A percentile compares a stretch with the other conserved stretches of the same genome.
These are phyloP conservation scores for Ligdia adustata DNA, from an alignment of 2,888 invertebrate genomes.

Conservation along the genomic window DNA sequence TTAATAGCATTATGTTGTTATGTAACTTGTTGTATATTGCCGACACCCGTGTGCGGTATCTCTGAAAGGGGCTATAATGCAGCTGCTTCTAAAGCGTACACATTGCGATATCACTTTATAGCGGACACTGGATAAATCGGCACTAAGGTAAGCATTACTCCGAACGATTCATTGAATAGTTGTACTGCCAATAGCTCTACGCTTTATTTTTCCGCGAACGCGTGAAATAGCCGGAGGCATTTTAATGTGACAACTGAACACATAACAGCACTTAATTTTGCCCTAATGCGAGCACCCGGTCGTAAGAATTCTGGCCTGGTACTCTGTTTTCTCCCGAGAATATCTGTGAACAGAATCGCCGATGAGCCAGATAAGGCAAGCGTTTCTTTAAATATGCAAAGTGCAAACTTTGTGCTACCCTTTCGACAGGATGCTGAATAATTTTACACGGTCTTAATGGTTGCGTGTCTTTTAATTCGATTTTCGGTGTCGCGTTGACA, in stretches of 20 bases:
- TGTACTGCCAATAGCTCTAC: slow-evolving; percentile 61
- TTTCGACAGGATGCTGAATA: slow-evolving; percentile 78
- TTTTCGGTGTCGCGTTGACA: slow-evolving; percentile 61
- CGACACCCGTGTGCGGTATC: slow-evolving; percentile 10
- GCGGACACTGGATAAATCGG: slow-evolving; percentile 51
- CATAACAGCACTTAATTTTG: slow-evolving; percentile 83
- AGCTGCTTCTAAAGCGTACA: slow-evolving; percentile 25
- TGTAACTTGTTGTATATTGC: neutral
- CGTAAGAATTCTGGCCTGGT: slow-evolving; percentile 65
- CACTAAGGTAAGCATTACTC: slow-evolving; percentile 53
- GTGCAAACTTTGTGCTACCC: slow-evolving; percentile 75
- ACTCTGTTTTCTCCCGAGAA: slow-evolving; percentile 66
- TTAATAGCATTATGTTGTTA: too few species aligned
- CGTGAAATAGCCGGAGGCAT: slow-evolving; percentile 73
- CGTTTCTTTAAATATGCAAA: slow-evolving; percentile 82
- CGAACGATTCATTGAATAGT: slow-evolving; percentile 68
- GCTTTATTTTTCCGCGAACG: slow-evolving; percentile 64
- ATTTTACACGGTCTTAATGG: slow-evolving; percentile 81
- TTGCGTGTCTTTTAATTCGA: slow-evolving; percentile 76
- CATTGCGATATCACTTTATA: slow-evolving; percentile 31
- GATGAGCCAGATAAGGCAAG: slow-evolving; percentile 78
- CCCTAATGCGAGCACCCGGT: slow-evolving; percentile 73
- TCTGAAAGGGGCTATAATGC: slow-evolving; percentile 5
- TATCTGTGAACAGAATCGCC: slow-evolving; percentile 75
- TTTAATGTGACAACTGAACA: slow-evolving; percentile 80